Evolutionary conservation across 2,888 invertebrate species (phyloP).

Genomic region (Amiota mariae): DNA sequence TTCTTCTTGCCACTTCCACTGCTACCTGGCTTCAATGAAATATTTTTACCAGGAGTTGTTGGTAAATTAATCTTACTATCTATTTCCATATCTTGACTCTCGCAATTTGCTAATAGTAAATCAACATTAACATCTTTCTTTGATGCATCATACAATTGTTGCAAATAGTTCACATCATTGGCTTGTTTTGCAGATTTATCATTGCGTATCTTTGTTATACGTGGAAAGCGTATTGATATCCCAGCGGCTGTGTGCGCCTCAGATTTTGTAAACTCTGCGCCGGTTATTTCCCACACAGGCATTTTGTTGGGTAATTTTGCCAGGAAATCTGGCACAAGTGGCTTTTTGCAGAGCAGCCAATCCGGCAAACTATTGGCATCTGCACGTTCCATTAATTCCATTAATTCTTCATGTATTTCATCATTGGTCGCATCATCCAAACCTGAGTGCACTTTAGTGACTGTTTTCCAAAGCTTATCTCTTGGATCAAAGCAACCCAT

Average conservation of each 20-base stretch:
- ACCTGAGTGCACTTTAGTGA: slow-evolving; percentile 92
- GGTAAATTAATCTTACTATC: slow-evolving; percentile 52
- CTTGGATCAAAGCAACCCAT: slow-evolving; percentile 90
- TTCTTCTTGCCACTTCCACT: slow-evolving; percentile 41
- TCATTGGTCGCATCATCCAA: slow-evolving; percentile 91
- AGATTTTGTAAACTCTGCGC: slow-evolving; percentile 85
- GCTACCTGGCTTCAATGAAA: background rate
- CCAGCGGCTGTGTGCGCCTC: slow-evolving; percentile 93
- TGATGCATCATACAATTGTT: slow-evolving; percentile 80
- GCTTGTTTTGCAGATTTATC: slow-evolving; percentile 92
- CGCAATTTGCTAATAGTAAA: slow-evolving; percentile 62
- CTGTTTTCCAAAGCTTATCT: slow-evolving; percentile 86
- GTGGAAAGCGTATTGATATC: slow-evolving; percentile 94
- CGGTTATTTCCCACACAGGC: slow-evolving; percentile 96
- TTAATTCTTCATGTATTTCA: slow-evolving; percentile 79
- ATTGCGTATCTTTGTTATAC: slow-evolving; percentile 85
- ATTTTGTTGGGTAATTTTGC: slow-evolving; percentile 87
- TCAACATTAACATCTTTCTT: slow-evolving; percentile 74
- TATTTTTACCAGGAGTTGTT: slow-evolving; percentile 54
- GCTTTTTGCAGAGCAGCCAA: slow-evolving; percentile 88
- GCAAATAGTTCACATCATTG: slow-evolving; percentile 84
- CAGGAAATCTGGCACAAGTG: slow-evolving; percentile 92
- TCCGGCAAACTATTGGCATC: slow-evolving; percentile 81
- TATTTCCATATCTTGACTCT: slow-evolving; percentile 41
- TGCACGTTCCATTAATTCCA: slow-evolving; percentile 83